These are phyloP conservation scores for Desoria tigrina DNA, from an alignment of 2,888 invertebrate species.

Conservation along the genomic window DNA sequence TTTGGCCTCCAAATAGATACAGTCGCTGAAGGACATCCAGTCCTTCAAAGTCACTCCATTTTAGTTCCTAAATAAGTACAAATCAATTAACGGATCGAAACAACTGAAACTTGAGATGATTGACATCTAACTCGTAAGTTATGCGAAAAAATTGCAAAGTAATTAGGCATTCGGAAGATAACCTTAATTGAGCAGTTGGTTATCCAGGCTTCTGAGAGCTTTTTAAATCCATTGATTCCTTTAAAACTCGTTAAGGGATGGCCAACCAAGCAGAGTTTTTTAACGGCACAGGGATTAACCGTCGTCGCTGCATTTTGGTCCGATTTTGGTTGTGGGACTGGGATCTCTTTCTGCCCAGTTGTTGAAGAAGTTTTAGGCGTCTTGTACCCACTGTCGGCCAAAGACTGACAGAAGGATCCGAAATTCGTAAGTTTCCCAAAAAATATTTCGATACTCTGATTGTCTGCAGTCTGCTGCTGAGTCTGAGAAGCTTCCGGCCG, in stretches of 20 bases:
- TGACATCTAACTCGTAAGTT: background rate
- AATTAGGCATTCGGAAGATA: too few species aligned
- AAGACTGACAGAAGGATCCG: conserved; percentile 43
- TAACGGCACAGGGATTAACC: conserved; percentile 45
- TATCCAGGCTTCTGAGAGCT: conserved; percentile 49
- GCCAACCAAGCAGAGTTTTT: conserved; percentile 49
- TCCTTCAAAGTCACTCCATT: conserved; percentile 41
- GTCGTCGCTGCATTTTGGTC: conserved; percentile 14
- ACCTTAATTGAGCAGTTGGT: conserved; percentile 47
- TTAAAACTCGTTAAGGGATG: conserved; percentile 47
- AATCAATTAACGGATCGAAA: conserved; percentile 10
- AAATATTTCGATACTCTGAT: conserved; percentile 50
- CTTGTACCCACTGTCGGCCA: conserved; percentile 27
- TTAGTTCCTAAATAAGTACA: conserved; percentile 39
- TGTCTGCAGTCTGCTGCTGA: background rate
- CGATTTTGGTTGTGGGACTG: background rate
- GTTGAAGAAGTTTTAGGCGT: background rate
- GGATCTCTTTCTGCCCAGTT: background rate
- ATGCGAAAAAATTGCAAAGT: too few species aligned
- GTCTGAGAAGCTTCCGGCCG: background rate
- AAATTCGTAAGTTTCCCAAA: conserved; percentile 48
- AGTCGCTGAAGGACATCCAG: conserved; percentile 44
- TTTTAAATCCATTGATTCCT: conserved; percentile 47
- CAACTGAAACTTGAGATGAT: background rate
- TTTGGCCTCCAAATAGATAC: conserved; percentile 47